phyloP scores from a whole-genome alignment of 2,888 invertebrate genomes.

The Dendrolimus pini region DNA sequence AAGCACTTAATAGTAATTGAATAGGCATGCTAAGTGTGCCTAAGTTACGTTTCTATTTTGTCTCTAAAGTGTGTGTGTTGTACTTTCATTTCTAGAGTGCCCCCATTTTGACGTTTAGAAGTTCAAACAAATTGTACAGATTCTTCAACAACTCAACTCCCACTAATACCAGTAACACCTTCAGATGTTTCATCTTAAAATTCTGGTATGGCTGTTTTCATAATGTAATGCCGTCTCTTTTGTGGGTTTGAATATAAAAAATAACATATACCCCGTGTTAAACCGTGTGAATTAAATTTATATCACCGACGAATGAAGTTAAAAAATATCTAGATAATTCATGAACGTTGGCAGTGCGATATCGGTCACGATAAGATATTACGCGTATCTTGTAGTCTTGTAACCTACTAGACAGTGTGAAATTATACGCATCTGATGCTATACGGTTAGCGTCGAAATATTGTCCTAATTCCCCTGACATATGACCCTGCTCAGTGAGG shows the following conservation, averaged over 20 bases:
- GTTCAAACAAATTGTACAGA: neutral
- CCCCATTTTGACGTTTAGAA: conserved; percentile 11
- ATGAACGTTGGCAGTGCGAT: conserved; percentile 19
- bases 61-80: conserved; percentile 18
- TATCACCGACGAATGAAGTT: neutral
- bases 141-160: neutral
- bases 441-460: conserved; percentile 46
- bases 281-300: neutral
- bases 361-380: conserved; percentile 34
- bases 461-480: conserved; percentile 68
- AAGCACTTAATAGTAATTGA: conserved; percentile 3
- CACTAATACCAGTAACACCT: conserved; percentile 2
- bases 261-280: conserved; percentile 13
- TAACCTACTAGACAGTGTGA: conserved; percentile 6
- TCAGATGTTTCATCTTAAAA: neutral
- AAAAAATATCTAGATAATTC: conserved; percentile 14
- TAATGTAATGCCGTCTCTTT: neutral
- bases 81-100: conserved; percentile 16
- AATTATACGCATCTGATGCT: conserved; percentile 23
- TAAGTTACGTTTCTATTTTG: conserved; percentile 6
- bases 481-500: conserved; percentile 64
- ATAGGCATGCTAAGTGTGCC: neutral
- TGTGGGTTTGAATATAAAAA: conserved; percentile 27
- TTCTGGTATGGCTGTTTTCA: neutral
- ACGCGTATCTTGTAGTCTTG: conserved; percentile 9